Percentiles rank a stretch among this genome's conserved stretches.
Conservation (phyloP, 2,888 invertebrate species). For the Sarcophaga caerulescens region DNA sequence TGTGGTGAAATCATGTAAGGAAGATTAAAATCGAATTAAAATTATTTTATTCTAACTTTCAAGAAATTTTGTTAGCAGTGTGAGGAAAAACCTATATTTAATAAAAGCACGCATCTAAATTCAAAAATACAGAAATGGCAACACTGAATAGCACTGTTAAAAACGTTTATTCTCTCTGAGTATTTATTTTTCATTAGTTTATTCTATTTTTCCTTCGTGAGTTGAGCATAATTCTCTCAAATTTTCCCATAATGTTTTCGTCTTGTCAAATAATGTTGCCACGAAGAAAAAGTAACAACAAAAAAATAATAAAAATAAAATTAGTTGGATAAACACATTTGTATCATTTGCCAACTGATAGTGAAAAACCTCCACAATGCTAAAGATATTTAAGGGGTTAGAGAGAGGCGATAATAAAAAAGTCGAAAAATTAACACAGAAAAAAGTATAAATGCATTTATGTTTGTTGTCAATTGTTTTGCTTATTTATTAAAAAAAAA, state of each 20-base stretch:
- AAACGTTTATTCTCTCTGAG: conserved; percentile 9
- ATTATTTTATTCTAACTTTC: too few relatives aligned
- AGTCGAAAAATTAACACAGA: not conserved
- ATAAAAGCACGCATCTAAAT: too few relatives aligned
- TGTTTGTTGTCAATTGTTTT: conserved; percentile 8
- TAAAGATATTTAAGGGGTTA: not conserved
- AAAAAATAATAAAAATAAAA: not conserved
- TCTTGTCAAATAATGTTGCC: conserved; percentile 37
- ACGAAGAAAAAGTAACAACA: conserved; percentile 30
- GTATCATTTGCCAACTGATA: conserved; percentile 48
- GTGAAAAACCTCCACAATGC: conserved; percentile 29
- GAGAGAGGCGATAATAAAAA: conserved; percentile 1
- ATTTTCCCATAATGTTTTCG: conserved; percentile 19
- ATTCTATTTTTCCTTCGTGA: conserved; percentile 16
- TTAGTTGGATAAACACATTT: conserved; percentile 48
- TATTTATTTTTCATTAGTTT: conserved; percentile 3
- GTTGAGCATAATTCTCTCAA: conserved; percentile 18
- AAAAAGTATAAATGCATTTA: not conserved
- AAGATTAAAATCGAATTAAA: too few relatives aligned
- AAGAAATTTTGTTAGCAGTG: too few relatives aligned
- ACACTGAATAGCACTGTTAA: conserved; percentile 12
- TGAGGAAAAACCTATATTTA: too few relatives aligned
- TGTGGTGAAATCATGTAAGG: too few relatives aligned
- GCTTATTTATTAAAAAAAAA: conserved; percentile 7
- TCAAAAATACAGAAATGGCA: not conserved